A percentile compares a stretch with the other conserved stretches of the same genome.
Evolutionary conservation across 2,797 vertebrate genomes (phyloP).

Genomic region (Hoplostethus mediterraneus): DNA sequence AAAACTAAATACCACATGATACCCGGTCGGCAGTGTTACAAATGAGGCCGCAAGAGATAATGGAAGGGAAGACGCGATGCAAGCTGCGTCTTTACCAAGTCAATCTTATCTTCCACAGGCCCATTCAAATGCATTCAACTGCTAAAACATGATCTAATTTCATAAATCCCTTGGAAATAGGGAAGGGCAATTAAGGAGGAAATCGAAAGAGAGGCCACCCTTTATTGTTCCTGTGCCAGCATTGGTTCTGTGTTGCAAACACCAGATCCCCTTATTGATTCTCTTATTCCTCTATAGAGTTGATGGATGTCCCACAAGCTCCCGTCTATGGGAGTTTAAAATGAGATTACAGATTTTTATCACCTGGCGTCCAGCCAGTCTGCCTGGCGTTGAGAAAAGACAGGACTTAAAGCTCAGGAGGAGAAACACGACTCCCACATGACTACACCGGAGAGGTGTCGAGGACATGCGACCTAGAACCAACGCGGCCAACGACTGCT

Average conservation of each 20-base stretch:
- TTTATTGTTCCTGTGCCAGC: constrained; percentile 58
- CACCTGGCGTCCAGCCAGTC: constrained; percentile 74
- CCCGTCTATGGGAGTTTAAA: constrained; percentile 79
- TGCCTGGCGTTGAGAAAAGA: constrained; percentile 69
- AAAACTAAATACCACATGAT: constrained; percentile 41
- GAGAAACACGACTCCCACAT: constrained; percentile 62
- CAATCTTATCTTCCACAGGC: constrained; percentile 44
- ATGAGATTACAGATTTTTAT: constrained; percentile 85
- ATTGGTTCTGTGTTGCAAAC: constrained; percentile 62
- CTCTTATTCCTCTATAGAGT: constrained; percentile 62
- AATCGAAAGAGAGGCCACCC: constrained; percentile 64
- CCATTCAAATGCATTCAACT: constrained; percentile 65
- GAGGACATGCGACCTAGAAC: constrained; percentile 4
- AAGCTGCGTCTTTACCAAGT: constrained; percentile 43
- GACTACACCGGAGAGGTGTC: constrained; percentile 17
- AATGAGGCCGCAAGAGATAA: constrained; percentile 57
- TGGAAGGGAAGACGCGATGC: constrained; percentile 41
- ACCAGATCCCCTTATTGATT: constrained; percentile 78
- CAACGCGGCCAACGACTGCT: neutral
- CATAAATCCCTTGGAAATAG: constrained; percentile 68
- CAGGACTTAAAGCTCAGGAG: constrained; percentile 69
- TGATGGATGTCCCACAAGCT: constrained; percentile 79
- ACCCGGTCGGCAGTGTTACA: constrained; percentile 49
- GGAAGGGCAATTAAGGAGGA: constrained; percentile 72
- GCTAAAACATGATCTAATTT: constrained; percentile 68